Percentiles rank a stretch among this genome's conserved stretches.
These are phyloP conservation scores for Lydus trimaculatus DNA, from an alignment of 2,888 invertebrate genomes.

Conservation along the genomic window DNA sequence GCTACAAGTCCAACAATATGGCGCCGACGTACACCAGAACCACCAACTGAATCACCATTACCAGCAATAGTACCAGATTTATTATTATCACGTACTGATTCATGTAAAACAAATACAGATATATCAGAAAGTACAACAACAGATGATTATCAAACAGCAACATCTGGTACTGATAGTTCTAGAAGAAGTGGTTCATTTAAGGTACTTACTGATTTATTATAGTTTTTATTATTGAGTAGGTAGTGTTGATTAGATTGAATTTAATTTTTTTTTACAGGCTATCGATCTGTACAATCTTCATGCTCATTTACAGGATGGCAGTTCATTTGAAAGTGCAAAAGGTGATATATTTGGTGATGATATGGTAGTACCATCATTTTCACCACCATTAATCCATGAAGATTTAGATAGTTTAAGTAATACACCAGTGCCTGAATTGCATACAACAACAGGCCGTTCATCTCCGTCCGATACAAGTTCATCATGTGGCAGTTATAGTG, in stretches of 20 bases:
- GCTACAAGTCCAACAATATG: slow-evolving; percentile 38
- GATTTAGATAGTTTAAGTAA: slow-evolving; percentile 14
- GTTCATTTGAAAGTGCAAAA: slow-evolving; percentile 88
- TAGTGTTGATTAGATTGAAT: neutral
- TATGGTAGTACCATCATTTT: slow-evolving; percentile 68
- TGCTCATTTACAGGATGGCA: slow-evolving; percentile 69
- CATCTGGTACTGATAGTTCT: slow-evolving; percentile 72
- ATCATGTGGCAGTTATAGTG: slow-evolving; percentile 67
- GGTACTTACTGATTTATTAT: slow-evolving; percentile 59
- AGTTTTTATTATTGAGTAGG: neutral
- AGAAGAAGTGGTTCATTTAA: slow-evolving; percentile 70
- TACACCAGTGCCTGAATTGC: slow-evolving; percentile 8
- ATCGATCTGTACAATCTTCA: slow-evolving; percentile 37
- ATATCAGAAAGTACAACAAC: slow-evolving; percentile 88
- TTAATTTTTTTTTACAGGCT: slow-evolving; percentile 29
- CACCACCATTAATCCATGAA: slow-evolving; percentile 61
- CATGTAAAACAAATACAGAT: slow-evolving; percentile 77
- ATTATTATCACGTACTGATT: slow-evolving; percentile 73
- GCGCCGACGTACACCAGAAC: slow-evolving; percentile 32
- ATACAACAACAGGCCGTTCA: slow-evolving; percentile 59
- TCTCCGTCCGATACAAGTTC: slow-evolving; percentile 67
- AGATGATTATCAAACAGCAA: slow-evolving; percentile 89
- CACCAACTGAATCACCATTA: slow-evolving; percentile 55
- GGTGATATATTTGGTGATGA: slow-evolving; percentile 77
- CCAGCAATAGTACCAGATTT: slow-evolving; percentile 59